phyloP scores from a whole-genome alignment of 2,113 vertebrate species.

The human region DNA sequence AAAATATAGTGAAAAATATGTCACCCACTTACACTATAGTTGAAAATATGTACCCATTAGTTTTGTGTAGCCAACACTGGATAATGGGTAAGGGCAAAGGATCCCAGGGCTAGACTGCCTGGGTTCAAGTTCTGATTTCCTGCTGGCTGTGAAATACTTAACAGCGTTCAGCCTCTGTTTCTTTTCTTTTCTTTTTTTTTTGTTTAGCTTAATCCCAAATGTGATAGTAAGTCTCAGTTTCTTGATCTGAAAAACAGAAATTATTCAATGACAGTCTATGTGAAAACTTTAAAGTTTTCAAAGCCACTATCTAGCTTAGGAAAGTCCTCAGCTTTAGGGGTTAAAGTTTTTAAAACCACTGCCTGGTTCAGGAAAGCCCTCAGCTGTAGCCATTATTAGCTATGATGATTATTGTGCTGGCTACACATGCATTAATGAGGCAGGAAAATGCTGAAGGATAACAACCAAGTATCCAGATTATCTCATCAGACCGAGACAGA shows the following conservation, averaged over 20 bases:
- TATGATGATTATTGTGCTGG: background rate
- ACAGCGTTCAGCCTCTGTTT: background rate
- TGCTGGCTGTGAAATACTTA: background rate
- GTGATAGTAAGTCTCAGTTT: background rate
- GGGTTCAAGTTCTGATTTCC: background rate
- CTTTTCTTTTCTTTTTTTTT: too few species aligned
- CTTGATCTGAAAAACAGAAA: background rate
- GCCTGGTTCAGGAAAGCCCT: background rate
- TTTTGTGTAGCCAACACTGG: background rate
- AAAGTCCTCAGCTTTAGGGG: background rate
- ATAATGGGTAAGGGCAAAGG: background rate
- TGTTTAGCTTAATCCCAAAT: too few species aligned
- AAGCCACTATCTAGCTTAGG: background rate
- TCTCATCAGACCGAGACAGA: background rate
- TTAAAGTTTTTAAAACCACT: background rate
- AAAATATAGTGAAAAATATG: background rate
- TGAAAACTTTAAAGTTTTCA: background rate
- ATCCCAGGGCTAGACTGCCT: background rate
- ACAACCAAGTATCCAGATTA: fast-evolving
- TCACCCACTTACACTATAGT: background rate
- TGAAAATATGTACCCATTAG: background rate
- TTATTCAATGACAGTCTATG: background rate
- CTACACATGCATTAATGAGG: background rate
- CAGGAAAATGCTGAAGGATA: background rate
- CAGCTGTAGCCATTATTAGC: too few species aligned